Percentiles rank a stretch among this genome's conserved stretches.
Conservation (phyloP, 2,113 vertebrate genomes). For the Cryptomyrus ogoouensis region DNA sequence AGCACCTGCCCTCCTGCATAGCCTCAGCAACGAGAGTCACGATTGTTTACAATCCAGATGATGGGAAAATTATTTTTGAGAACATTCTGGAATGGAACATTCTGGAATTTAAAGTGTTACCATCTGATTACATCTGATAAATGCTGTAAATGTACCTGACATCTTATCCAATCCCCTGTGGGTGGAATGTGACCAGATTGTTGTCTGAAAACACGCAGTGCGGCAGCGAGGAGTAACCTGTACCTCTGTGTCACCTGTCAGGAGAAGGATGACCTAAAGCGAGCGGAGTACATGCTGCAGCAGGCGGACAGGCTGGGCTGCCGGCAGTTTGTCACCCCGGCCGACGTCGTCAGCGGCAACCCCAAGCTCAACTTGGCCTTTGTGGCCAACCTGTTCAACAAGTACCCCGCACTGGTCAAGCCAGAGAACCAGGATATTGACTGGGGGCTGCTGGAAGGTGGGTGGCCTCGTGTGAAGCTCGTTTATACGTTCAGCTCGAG, state of each 20-base stretch:
- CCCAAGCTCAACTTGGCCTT: slow-evolving; percentile 94
- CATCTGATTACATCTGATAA: too few relatives aligned
- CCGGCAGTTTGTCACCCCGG: slow-evolving; percentile 84
- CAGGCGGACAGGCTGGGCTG: slow-evolving; percentile 84
- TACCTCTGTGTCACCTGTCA: slow-evolving; percentile 34
- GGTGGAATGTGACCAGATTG: background rate
- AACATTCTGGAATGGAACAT: background rate
- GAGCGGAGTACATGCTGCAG: slow-evolving; percentile 83
- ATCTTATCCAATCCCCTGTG: background rate
- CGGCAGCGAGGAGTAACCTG: too few relatives aligned
- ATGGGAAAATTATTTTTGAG: background rate
- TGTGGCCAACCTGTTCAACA: slow-evolving; percentile 94
- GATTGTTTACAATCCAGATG: background rate
- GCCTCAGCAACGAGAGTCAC: background rate
- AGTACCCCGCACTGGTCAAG: slow-evolving; percentile 87
- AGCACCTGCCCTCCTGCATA: background rate
- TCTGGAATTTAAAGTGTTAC: background rate
- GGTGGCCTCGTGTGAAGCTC: slow-evolving; percentile 3
- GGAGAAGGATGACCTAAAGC: slow-evolving; percentile 77
- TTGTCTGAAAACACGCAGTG: background rate
- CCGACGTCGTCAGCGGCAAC: slow-evolving; percentile 85
- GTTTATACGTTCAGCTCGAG: background rate
- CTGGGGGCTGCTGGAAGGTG: slow-evolving; percentile 79
- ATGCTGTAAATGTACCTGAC: too few relatives aligned
- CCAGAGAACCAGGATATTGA: slow-evolving; percentile 88